Conservation (phyloP, 2,797 vertebrate species). For the Myotis daubentonii region DNA sequence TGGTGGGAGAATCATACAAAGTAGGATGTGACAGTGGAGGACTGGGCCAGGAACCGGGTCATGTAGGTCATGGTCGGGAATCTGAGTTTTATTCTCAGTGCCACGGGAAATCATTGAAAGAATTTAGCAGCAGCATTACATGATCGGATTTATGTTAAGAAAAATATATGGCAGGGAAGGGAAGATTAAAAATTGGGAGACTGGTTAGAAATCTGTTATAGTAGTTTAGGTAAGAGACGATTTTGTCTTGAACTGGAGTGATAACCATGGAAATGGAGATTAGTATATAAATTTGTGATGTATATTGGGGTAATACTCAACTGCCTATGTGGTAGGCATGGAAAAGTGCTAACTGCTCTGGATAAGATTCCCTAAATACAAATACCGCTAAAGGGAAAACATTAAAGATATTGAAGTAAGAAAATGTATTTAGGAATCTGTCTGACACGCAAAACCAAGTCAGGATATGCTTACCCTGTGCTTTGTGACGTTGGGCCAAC, state of each 20-base stretch:
- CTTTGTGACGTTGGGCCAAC: neutral
- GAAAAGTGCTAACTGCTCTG: neutral
- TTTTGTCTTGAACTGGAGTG: neutral
- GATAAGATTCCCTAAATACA: neutral
- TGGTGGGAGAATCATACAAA: neutral
- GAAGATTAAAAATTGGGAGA: neutral
- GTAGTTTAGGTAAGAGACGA: neutral
- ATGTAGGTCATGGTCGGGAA: neutral
- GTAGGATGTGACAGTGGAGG: neutral
- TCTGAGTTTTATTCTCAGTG: constrained; percentile 32
- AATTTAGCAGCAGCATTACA: neutral
- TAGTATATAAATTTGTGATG: neutral
- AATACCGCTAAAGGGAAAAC: neutral
- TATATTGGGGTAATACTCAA: neutral
- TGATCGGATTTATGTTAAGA: neutral
- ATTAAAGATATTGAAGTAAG: neutral
- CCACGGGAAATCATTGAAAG: neutral
- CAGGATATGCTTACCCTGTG: neutral
- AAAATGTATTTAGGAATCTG: neutral
- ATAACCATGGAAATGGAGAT: neutral
- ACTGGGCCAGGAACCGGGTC: neutral
- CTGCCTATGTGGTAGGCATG: neutral
- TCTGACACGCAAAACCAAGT: neutral
- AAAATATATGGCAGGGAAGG: neutral
- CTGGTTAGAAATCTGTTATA: neutral